Conservation (phyloP, 1,140 invertebrate genomes). For the Neelides sp. region DNA sequence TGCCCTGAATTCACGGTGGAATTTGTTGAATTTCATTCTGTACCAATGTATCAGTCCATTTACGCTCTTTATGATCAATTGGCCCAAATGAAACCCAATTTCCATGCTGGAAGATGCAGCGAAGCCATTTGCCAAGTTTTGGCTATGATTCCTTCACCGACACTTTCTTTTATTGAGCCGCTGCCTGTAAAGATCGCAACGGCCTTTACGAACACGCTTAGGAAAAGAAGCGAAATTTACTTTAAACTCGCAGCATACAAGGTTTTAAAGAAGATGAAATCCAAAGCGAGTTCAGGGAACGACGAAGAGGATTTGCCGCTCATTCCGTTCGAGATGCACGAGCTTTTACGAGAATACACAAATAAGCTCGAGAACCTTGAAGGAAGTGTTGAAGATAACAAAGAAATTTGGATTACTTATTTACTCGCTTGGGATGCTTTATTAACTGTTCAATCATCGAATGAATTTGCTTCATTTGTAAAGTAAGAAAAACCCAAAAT, state of each 20-base stretch:
- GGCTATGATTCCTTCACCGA: slow-evolving; percentile 9
- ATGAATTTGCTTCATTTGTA: slow-evolving; percentile 28
- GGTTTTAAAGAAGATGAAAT: slow-evolving; percentile 11
- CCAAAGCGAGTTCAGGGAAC: background rate
- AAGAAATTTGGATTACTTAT: slow-evolving; percentile 1
- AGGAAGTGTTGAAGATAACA: background rate
- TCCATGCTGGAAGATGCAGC: slow-evolving; percentile 1
- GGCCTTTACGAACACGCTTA: slow-evolving; percentile 4
- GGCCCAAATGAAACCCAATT: background rate
- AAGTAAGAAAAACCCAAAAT: slow-evolving; percentile 12
- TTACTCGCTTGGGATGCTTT: slow-evolving; percentile 17
- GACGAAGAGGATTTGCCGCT: slow-evolving; percentile 16
- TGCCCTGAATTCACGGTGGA: slow-evolving; percentile 10
- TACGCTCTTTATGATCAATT: slow-evolving; percentile 24
- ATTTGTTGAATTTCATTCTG: slow-evolving; percentile 24
- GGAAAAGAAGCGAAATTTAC: background rate
- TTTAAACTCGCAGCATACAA: slow-evolving; percentile 9
- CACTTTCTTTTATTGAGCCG: slow-evolving; percentile 20
- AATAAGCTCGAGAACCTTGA: background rate
- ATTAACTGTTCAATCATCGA: slow-evolving; percentile 18
- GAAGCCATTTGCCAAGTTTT: slow-evolving; percentile 2
- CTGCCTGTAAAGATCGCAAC: slow-evolving; percentile 2
- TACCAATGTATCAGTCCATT: slow-evolving; percentile 20
- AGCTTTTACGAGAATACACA: slow-evolving; percentile 4
- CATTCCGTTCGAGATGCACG: slow-evolving; percentile 15